Conservation (phyloP, 37 sponge, comb jelly and placozoan species). For the Tethya wilhelma region DNA sequence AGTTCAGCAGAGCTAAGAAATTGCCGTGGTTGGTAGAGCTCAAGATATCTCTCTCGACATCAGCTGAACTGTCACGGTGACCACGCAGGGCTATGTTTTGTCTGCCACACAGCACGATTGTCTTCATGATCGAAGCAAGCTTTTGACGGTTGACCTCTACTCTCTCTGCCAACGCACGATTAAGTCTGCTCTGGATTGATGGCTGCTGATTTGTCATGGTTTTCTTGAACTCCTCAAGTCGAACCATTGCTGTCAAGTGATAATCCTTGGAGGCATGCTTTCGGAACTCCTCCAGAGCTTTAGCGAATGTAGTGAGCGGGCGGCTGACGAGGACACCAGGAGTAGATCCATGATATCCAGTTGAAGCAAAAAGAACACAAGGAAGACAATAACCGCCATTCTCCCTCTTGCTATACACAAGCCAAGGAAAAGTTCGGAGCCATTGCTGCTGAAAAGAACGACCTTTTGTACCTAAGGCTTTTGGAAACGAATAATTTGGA, state of each 20-base stretch:
- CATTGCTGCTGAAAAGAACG: too few species aligned
- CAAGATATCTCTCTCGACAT: conserved; percentile 3
- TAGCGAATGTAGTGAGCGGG: conserved; percentile 35
- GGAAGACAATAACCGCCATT: conserved; percentile 55
- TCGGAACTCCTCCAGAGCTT: conserved; percentile 19
- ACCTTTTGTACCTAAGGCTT: too few species aligned
- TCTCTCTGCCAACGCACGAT: not conserved
- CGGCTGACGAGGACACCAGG: conserved; percentile 44
- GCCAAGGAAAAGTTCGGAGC: too few species aligned
- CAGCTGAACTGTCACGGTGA: conserved; percentile 25
- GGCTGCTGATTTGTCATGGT: conserved; percentile 35
- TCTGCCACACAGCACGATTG: conserved; percentile 36
- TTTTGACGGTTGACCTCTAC: conserved; percentile 34
- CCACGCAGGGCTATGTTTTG: conserved; percentile 46
- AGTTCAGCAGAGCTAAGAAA: conserved; percentile 27
- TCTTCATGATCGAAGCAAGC: conserved; percentile 45
- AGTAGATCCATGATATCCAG: not conserved
- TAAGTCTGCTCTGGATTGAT: not conserved
- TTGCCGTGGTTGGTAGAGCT: conserved; percentile 2
- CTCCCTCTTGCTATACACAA: conserved; percentile 41
- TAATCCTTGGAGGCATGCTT: conserved; percentile 42
- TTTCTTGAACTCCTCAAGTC: conserved; percentile 15
- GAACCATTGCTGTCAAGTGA: conserved; percentile 51
- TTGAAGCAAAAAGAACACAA: conserved; percentile 51
- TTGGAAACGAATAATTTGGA: too few species aligned